Evolutionary conservation across 2,113 vertebrate species (phyloP).

Genomic region (Uria aalge): DNA sequence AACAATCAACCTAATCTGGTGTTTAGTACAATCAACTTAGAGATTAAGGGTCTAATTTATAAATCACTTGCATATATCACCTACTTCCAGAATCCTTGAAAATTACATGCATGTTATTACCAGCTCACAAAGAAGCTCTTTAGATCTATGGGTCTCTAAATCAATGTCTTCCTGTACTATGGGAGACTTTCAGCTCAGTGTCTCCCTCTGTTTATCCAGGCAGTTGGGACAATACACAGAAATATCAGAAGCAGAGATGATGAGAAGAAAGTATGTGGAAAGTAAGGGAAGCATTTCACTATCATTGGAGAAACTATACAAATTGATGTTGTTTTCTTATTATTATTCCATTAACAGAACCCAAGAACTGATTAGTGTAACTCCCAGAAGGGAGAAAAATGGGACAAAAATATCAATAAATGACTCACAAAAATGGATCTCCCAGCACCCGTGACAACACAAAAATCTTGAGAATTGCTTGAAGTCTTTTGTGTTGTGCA

Average conservation of each 20-base stretch:
- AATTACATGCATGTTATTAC: not conserved
- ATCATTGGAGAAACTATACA: not conserved
- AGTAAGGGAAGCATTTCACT: not conserved
- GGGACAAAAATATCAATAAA: not conserved
- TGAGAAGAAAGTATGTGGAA: not conserved
- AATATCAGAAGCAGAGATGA: not conserved
- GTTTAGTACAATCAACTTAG: slow-evolving; percentile 26
- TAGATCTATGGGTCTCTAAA: not conserved
- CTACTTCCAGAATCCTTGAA: not conserved
- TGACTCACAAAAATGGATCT: not conserved
- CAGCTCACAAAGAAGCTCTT: not conserved
- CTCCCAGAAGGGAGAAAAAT: not conserved
- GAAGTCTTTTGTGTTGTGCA: not conserved
- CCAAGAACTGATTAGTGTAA: not conserved
- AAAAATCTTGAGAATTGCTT: not conserved
- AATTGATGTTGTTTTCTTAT: not conserved
- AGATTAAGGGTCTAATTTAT: slow-evolving; percentile 21
- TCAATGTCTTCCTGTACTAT: not conserved
- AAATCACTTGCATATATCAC: not conserved
- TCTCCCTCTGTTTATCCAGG: not conserved
- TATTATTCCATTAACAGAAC: not conserved
- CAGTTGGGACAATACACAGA: not conserved
- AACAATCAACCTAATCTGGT: slow-evolving; percentile 34
- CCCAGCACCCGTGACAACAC: not conserved
- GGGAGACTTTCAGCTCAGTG: not conserved